Evolutionary conservation across 2,797 vertebrate genomes (phyloP).

Genomic region (Diceros bicornis): DNA sequence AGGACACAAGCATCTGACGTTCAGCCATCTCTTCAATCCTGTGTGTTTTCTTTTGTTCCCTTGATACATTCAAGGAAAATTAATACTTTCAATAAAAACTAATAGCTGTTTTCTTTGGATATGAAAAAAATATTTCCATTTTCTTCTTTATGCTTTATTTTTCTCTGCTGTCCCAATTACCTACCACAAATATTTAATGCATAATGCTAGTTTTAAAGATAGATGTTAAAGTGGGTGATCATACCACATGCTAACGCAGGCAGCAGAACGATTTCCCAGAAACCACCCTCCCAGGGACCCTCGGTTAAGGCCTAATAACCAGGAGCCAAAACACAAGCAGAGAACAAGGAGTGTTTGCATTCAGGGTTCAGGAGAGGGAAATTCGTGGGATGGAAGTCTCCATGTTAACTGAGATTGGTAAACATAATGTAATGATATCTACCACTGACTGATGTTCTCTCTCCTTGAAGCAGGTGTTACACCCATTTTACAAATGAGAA

Average conservation of each 20-base stretch:
- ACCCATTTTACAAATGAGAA: too few species aligned
- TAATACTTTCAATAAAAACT: neutral
- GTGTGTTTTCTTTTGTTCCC: rapidly evolving
- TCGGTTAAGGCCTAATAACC: rapidly evolving
- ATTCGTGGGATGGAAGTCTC: rapidly evolving
- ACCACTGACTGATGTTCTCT: rapidly evolving
- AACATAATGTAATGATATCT: rapidly evolving
- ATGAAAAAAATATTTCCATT: neutral
- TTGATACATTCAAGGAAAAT: neutral
- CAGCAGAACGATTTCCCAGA: neutral
- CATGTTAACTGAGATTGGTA: neutral
- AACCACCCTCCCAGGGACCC: neutral
- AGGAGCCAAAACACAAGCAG: neutral
- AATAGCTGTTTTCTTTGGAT: neutral
- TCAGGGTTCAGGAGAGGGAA: neutral
- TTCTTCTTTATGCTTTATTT: neutral
- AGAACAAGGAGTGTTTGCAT: rapidly evolving
- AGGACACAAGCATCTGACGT: rapidly evolving
- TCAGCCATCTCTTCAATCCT: rapidly evolving
- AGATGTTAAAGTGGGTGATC: rapidly evolving
- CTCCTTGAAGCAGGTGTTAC: rapidly evolving
- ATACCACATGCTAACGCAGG: rapidly evolving
- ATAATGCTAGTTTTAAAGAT: neutral
- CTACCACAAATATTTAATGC: neutral
- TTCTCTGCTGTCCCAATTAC: neutral